Conservation (phyloP, 2,888 invertebrate species). For the Ferrisia virgata region DNA sequence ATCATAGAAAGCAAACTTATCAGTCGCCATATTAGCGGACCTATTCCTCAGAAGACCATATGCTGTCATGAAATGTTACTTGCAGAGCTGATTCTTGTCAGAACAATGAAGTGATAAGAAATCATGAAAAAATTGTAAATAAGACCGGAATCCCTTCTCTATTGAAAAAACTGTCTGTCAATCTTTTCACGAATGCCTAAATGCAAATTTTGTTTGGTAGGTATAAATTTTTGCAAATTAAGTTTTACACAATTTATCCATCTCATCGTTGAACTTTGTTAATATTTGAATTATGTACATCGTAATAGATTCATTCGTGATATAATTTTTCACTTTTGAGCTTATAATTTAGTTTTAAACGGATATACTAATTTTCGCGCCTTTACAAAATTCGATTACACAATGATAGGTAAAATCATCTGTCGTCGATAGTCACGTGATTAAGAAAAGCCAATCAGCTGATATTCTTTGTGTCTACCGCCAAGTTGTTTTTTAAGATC, state of each 20-base stretch:
- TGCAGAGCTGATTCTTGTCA: background rate
- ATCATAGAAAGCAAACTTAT: too few species aligned
- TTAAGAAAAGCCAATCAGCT: slow-evolving; percentile 36
- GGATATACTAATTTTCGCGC: background rate
- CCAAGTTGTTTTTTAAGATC: slow-evolving; percentile 44
- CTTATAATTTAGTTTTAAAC: background rate
- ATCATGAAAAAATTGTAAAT: background rate
- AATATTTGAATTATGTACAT: background rate
- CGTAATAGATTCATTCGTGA: background rate
- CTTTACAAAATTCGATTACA: slow-evolving; percentile 2
- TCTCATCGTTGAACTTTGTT: background rate
- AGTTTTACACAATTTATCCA: background rate
- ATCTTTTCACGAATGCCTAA: background rate
- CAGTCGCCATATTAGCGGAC: too few species aligned
- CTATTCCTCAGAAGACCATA: too few species aligned
- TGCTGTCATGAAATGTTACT: too few species aligned
- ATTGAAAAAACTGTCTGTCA: background rate
- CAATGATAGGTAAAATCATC: slow-evolving; percentile 42
- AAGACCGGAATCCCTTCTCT: background rate
- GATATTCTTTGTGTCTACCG: slow-evolving; percentile 45
- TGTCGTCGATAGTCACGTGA: slow-evolving; percentile 41
- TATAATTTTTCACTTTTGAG: background rate
- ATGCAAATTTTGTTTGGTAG: background rate
- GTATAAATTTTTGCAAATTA: background rate
- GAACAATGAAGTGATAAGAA: background rate